Percentiles rank a stretch among this genome's conserved stretches.
Conservation (phyloP, 2,797 vertebrate species). For the Saxicola maurus region DNA sequence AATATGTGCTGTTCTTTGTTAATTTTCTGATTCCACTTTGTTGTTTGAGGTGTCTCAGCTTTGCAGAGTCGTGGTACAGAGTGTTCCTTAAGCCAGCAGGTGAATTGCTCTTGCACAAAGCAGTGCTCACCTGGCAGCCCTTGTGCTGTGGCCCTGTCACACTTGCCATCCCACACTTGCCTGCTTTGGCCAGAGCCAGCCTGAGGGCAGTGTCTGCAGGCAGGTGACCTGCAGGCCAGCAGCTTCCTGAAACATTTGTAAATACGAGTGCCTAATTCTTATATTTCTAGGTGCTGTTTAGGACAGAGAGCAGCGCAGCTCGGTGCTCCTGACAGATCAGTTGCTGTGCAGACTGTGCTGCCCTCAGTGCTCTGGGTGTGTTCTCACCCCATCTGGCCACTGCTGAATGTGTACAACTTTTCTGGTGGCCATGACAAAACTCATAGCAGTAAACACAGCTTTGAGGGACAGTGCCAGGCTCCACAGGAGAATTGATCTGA, state of each 20-base stretch:
- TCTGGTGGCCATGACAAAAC: background rate
- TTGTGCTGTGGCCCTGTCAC: background rate
- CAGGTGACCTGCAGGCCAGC: background rate
- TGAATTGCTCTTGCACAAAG: fast-evolving
- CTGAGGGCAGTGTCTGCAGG: background rate
- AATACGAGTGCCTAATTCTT: background rate
- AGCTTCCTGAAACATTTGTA: background rate
- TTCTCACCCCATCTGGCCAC: background rate
- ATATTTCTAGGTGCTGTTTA: background rate
- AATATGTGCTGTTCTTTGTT: background rate
- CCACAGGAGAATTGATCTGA: background rate
- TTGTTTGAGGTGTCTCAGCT: background rate
- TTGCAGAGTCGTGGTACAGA: background rate
- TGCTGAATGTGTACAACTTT: background rate
- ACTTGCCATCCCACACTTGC: background rate
- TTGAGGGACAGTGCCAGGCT: background rate
- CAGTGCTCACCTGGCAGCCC: fast-evolving
- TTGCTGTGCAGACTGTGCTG: background rate
- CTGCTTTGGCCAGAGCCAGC: background rate
- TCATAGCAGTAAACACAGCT: background rate
- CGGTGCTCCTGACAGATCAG: background rate
- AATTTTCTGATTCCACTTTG: background rate
- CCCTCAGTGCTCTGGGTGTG: background rate
- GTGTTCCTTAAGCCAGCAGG: background rate
- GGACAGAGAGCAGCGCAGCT: background rate